Percentiles rank a stretch among this genome's conserved stretches.
Conservation (phyloP, 2,797 vertebrate genomes). For the Lates japonicus region DNA sequence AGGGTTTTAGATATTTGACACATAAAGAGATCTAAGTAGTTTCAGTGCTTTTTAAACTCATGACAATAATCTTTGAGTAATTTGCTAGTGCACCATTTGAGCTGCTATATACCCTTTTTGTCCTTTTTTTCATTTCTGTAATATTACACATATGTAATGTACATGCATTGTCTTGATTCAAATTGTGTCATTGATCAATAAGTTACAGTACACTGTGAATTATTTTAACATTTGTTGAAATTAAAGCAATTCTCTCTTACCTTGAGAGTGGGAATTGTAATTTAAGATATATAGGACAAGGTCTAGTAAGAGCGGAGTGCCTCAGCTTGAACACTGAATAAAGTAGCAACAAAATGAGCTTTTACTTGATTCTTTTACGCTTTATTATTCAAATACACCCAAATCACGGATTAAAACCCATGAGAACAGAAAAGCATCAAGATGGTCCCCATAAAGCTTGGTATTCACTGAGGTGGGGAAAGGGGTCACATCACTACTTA, state of each 20-base stretch:
- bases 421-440: too few species aligned
- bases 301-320: neutral
- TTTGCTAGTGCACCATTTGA: neutral
- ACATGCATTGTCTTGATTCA: neutral
- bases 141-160: neutral
- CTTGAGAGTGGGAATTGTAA: too few species aligned
- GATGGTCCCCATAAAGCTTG: neutral
- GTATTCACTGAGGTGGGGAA: slow-evolving; percentile 21
- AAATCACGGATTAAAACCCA: neutral
- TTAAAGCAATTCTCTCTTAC: too few species aligned
- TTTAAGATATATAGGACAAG: neutral
- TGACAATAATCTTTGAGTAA: neutral
- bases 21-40: slow-evolving; percentile 3
- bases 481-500: slow-evolving; percentile 29
- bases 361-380: neutral
- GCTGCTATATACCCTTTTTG: neutral
- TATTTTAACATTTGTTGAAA: neutral
- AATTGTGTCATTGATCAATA: neutral
- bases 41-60: neutral
- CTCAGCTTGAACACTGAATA: neutral
- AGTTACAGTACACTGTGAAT: too few species aligned
- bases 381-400: neutral
- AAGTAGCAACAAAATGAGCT: neutral
- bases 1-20: slow-evolving; percentile 2
- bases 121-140: neutral